These are phyloP conservation scores for Habroteleia sp. DNA, from an alignment of 2,888 invertebrate genomes.

Conservation along the genomic window DNA sequence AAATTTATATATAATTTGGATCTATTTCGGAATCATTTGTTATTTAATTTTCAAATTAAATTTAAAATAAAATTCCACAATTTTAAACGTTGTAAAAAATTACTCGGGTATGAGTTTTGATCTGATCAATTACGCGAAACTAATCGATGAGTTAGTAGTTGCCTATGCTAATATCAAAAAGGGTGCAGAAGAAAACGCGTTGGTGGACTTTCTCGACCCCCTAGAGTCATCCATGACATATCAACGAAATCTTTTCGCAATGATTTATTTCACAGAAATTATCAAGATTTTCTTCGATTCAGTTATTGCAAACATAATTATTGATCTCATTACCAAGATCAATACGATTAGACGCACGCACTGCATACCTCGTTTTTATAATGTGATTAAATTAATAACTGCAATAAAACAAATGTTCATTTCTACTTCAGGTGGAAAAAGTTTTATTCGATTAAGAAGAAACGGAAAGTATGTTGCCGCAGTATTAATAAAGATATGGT, in stretches of 20 bases:
- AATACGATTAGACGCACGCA: constrained; percentile 24
- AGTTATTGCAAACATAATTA: constrained; percentile 30
- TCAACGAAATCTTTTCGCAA: constrained; percentile 43
- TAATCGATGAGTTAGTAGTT: no score
- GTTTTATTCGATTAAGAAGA: background rate
- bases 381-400: constrained; percentile 16
- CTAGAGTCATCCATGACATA: constrained; percentile 39
- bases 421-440: constrained; percentile 8
- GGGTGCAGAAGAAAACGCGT: constrained; percentile 23
- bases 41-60: no score
- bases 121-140: constrained; percentile 1
- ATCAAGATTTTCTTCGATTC: constrained; percentile 38
- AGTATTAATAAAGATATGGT: constrained; percentile 22
- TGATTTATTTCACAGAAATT: constrained; percentile 47
- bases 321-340: constrained; percentile 46
- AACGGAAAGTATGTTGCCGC: constrained; percentile 9
- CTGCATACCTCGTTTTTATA: constrained; percentile 15
- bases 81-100: no score
- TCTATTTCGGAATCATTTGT: no score
- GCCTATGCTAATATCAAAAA: constrained; percentile 13
- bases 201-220: constrained; percentile 58
- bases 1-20: no score
- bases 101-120: no score
- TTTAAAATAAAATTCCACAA: no score
- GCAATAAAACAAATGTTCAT: constrained; percentile 19